phyloP scores from a whole-genome alignment of 2,888 invertebrate species.

The Polymixis lichenea region DNA sequence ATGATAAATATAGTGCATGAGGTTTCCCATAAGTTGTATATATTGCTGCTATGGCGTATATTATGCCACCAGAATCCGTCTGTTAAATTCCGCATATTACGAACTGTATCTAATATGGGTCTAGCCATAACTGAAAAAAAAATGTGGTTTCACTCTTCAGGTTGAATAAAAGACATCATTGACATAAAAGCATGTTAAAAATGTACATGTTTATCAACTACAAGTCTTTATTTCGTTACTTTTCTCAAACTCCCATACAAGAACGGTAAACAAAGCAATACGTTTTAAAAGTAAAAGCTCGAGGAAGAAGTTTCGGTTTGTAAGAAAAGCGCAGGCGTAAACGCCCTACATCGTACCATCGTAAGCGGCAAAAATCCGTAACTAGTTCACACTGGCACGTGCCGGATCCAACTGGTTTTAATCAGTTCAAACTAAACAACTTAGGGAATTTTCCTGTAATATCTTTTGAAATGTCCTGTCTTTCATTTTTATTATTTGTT shows the following conservation, averaged over 20 bases:
- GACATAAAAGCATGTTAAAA: too few species aligned
- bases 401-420: slow-evolving; percentile 46
- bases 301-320: slow-evolving; percentile 25
- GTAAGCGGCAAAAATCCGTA: slow-evolving; percentile 57
- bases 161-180: neutral
- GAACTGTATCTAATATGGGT: too few species aligned
- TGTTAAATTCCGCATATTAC: neutral
- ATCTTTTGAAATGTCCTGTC: slow-evolving; percentile 20
- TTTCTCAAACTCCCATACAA: neutral
- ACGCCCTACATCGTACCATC: slow-evolving; percentile 45
- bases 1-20: neutral
- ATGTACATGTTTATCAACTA: slow-evolving; percentile 2
- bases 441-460: slow-evolving; percentile 28
- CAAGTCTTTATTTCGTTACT: slow-evolving; percentile 12
- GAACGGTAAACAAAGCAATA: slow-evolving; percentile 46
- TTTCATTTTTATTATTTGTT: slow-evolving; percentile 16
- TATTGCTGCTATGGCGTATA: neutral
- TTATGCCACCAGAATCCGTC: neutral
- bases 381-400: slow-evolving; percentile 64
- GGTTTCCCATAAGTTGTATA: neutral
- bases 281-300: slow-evolving; percentile 43
- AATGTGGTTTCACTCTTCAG: neutral
- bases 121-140: neutral
- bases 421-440: slow-evolving; percentile 41
- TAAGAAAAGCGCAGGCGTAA: slow-evolving; percentile 41